Percentiles rank a stretch among this genome's conserved stretches.
Evolutionary conservation across 2,113 vertebrate genomes (phyloP).

Genomic region (Chaenocephalus aceratus): DNA sequence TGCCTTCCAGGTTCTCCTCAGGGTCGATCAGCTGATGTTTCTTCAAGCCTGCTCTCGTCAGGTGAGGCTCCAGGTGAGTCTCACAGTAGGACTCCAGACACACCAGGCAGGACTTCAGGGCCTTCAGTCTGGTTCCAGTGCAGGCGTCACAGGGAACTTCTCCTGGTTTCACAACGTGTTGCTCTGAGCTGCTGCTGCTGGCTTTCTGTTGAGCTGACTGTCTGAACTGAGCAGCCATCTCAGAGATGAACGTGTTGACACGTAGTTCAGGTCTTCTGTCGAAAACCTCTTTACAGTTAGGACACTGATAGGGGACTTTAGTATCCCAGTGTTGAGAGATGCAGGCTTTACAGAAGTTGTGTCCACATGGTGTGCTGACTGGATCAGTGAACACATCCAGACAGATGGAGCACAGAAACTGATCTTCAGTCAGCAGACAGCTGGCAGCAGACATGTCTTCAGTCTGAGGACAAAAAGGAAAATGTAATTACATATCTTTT

Average conservation of each 20-base stretch:
- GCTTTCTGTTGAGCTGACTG: too few relatives aligned
- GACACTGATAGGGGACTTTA: not conserved
- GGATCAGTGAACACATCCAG: too few relatives aligned
- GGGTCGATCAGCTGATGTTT: too few relatives aligned
- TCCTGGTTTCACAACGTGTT: not conserved
- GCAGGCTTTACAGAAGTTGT: too few relatives aligned
- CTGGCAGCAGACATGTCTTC: slow-evolving; percentile 9
- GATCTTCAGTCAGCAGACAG: too few relatives aligned
- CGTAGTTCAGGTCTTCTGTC: not conserved
- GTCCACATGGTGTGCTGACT: too few relatives aligned
- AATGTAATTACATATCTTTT: not conserved
- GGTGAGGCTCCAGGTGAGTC: too few relatives aligned
- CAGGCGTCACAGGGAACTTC: not conserved
- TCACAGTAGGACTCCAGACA: not conserved
- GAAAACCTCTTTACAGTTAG: not conserved
- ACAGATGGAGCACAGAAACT: too few relatives aligned
- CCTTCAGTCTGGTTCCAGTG: not conserved
- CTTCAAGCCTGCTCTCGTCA: too few relatives aligned
- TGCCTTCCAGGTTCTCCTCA: too few relatives aligned
- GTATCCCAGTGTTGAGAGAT: not conserved
- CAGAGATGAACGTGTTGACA: not conserved
- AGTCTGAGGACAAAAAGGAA: not conserved
- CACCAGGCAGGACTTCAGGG: not conserved
- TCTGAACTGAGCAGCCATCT: not conserved
- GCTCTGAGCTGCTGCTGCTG: too few relatives aligned